These are phyloP conservation scores for Lepeophtheirus nordmannii DNA, from an alignment of 2,888 invertebrate species.

Conservation along the genomic window DNA sequence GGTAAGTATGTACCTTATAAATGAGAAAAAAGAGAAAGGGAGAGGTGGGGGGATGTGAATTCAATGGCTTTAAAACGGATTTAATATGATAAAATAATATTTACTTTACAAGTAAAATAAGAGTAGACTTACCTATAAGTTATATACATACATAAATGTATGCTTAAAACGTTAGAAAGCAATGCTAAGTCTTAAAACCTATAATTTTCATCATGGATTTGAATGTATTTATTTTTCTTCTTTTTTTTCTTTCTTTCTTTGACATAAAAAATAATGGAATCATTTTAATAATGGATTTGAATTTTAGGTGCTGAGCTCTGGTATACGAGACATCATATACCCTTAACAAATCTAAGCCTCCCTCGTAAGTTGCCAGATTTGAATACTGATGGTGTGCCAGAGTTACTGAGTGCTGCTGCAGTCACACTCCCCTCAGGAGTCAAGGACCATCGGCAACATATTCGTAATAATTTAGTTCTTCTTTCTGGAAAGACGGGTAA, in stretches of 20 bases:
- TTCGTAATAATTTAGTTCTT: slow-evolving; percentile 11
- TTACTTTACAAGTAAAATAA: too few relatives aligned
- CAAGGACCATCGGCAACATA: slow-evolving; percentile 10
- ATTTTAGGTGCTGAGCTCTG: slow-evolving; percentile 10
- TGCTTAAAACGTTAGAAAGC: too few relatives aligned
- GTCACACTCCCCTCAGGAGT: slow-evolving; percentile 18
- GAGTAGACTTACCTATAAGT: too few relatives aligned
- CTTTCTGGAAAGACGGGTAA: slow-evolving; percentile 1
- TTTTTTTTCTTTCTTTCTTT: not conserved
- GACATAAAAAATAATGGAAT: not conserved
- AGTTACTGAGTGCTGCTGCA: slow-evolving; percentile 7
- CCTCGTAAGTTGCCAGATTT: slow-evolving; percentile 14
- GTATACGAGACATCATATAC: slow-evolving; percentile 12
- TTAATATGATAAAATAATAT: too few relatives aligned
- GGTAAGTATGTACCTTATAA: too few relatives aligned
- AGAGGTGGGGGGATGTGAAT: too few relatives aligned
- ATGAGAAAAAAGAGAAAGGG: too few relatives aligned
- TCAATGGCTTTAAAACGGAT: too few relatives aligned
- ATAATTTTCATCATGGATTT: too few relatives aligned
- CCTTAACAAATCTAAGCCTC: slow-evolving; percentile 1
- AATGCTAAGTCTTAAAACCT: not conserved
- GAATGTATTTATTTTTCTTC: not conserved
- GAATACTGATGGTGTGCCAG: slow-evolving; percentile 3
- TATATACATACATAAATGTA: too few relatives aligned
- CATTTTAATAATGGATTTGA: not conserved